Percentiles rank a stretch among this genome's conserved stretches.
Conservation (phyloP, 2,113 vertebrate species). For the Pungitius pungitius region DNA sequence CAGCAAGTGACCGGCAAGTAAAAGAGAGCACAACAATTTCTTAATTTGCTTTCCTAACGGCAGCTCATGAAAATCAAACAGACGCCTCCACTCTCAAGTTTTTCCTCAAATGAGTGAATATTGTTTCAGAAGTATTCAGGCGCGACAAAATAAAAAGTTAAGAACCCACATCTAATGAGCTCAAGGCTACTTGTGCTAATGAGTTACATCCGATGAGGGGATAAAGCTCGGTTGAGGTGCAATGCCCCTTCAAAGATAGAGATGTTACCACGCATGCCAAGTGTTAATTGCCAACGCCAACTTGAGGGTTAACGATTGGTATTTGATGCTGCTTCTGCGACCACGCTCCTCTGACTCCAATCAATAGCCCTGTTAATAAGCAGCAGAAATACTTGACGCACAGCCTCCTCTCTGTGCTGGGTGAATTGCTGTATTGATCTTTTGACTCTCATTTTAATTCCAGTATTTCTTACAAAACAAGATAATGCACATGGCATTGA, state of each 20-base stretch:
- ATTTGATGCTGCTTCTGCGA: conserved; percentile 60
- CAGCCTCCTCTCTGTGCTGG: conserved; percentile 63
- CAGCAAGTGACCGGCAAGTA: not conserved
- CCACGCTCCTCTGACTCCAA: conserved; percentile 65
- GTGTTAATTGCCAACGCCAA: conserved; percentile 66
- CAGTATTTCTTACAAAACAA: conserved; percentile 69
- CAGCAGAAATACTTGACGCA: conserved; percentile 66
- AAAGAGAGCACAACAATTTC: conserved; percentile 6
- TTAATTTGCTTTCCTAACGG: conserved; percentile 29
- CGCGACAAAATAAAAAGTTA: conserved; percentile 1
- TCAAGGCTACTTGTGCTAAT: conserved; percentile 34
- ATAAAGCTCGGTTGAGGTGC: conserved; percentile 15
- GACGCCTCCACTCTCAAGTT: conserved; percentile 8
- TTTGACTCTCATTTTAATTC: conserved; percentile 73
- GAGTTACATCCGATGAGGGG: conserved; percentile 10
- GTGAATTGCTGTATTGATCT: conserved; percentile 74
- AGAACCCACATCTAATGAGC: conserved; percentile 35
- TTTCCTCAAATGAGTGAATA: conserved; percentile 27
- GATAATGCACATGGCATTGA: conserved; percentile 65
- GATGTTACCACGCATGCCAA: conserved; percentile 57
- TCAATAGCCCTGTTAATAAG: conserved; percentile 81
- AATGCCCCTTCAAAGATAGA: conserved; percentile 51
- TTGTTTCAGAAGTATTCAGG: conserved; percentile 38
- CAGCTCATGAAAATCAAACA: conserved; percentile 36
- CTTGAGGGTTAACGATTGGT: conserved; percentile 69